Conservation (phyloP, 2,888 invertebrate genomes). For the Cheilosia urbana region DNA sequence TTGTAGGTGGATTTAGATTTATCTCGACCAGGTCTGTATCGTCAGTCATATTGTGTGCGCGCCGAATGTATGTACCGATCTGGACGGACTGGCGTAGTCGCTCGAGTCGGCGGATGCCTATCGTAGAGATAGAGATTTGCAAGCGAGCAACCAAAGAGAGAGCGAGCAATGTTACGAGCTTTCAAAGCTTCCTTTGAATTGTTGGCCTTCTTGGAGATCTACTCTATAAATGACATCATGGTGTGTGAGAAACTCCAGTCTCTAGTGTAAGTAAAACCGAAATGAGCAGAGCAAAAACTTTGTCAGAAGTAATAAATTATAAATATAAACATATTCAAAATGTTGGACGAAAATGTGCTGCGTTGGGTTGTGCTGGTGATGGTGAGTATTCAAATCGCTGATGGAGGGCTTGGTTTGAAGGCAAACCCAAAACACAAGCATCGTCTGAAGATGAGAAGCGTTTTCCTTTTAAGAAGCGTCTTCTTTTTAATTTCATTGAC, state of each 20-base stretch:
- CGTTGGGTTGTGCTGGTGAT: too few relatives aligned
- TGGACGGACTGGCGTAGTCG: conserved; percentile 49
- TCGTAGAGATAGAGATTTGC: conserved; percentile 27
- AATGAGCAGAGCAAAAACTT: background rate
- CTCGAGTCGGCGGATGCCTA: conserved; percentile 7
- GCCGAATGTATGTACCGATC: conserved; percentile 46
- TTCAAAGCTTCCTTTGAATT: conserved; percentile 8
- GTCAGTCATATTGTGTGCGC: conserved; percentile 76
- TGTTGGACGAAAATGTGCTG: conserved; percentile 32
- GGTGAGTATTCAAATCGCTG: background rate
- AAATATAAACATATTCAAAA: background rate
- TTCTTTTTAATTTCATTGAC: too few relatives aligned
- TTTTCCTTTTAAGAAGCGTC: too few relatives aligned
- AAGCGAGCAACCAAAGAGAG: conserved; percentile 13
- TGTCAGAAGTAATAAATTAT: too few relatives aligned
- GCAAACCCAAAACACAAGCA: too few relatives aligned
- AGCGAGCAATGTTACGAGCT: conserved; percentile 1
- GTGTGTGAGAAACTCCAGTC: conserved; percentile 17
- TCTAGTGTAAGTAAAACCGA: conserved; percentile 19
- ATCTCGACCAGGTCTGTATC: conserved; percentile 78
- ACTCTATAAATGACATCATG: conserved; percentile 41
- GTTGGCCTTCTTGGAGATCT: background rate
- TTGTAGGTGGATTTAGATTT: conserved; percentile 77
- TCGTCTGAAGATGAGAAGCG: too few relatives aligned
- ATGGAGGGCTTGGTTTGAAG: background rate